Conservation (phyloP, 2,888 invertebrate species). For the Archaeoteleia sp. region DNA sequence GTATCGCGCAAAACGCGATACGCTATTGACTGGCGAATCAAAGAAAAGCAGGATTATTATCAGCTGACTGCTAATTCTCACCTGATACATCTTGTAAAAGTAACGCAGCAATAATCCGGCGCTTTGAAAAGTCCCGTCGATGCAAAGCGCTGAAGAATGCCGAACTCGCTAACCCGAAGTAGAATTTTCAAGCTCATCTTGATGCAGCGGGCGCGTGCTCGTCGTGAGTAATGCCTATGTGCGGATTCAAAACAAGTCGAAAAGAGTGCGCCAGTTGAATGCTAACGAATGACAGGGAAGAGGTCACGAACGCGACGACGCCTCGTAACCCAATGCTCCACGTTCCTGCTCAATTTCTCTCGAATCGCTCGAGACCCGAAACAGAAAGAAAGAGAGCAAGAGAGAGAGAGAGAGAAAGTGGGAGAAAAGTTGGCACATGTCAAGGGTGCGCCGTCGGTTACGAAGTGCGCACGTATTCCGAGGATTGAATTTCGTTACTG, state of each 20-base stretch:
- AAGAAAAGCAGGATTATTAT: too few species aligned
- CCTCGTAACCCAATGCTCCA: constrained; percentile 39
- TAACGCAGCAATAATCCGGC: constrained; percentile 57
- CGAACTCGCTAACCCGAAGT: constrained; percentile 58
- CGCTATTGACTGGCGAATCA: too few species aligned
- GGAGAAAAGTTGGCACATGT: constrained; percentile 31
- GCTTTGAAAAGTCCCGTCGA: constrained; percentile 48
- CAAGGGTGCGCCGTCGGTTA: constrained; percentile 44
- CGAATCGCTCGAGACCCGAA: constrained; percentile 33
- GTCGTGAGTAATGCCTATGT: not conserved
- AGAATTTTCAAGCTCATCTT: constrained; percentile 66
- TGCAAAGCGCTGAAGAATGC: constrained; percentile 55
- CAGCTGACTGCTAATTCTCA: too few species aligned
- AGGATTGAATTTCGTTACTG: constrained; percentile 18
- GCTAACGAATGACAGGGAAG: not conserved
- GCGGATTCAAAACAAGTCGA: not conserved
- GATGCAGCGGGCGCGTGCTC: not conserved
- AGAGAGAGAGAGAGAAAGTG: constrained; percentile 39
- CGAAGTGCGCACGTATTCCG: constrained; percentile 15
- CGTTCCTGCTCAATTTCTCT: constrained; percentile 22
- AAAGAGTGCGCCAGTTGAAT: not conserved
- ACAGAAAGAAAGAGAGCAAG: constrained; percentile 29
- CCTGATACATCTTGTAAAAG: constrained; percentile 66
- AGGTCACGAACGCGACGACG: constrained; percentile 27
- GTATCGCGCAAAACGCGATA: too few species aligned